phyloP scores from a whole-genome alignment of 2,113 vertebrate genomes.

The Oceanites oceanicus region DNA sequence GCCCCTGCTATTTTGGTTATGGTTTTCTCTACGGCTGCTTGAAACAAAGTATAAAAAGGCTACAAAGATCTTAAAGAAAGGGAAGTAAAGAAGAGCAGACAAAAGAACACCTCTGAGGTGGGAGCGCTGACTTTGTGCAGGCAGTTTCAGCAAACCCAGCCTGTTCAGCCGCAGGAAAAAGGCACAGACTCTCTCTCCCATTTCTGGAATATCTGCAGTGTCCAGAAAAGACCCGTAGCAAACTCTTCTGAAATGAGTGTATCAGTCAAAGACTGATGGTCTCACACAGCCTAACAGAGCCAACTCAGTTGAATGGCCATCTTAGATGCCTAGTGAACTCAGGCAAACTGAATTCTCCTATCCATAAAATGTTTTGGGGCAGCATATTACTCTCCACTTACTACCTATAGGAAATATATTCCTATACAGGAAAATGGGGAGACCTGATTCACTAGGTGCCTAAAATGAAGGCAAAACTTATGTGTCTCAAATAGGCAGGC shows the following conservation, averaged over 20 bases:
- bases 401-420: not conserved
- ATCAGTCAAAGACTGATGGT: not conserved
- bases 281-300: not conserved
- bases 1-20: not conserved
- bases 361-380: too few relatives aligned
- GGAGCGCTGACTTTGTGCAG: rapidly evolving
- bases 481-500: not conserved
- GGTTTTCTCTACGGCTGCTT: not conserved
- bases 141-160: not conserved
- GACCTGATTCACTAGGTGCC: not conserved
- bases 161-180: not conserved
- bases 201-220: not conserved
- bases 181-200: not conserved
- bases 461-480: not conserved
- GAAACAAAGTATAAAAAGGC: not conserved
- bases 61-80: not conserved
- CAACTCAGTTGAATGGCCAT: not conserved
- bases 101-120: not conserved
- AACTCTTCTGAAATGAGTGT: not conserved
- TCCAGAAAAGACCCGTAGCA: not conserved
- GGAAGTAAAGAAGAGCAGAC: not conserved
- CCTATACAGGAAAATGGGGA: not conserved
- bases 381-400: not conserved
- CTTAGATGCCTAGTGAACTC: not conserved
- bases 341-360: not conserved